A percentile compares a stretch with the other conserved stretches of the same genome.
Evolutionary conservation across 2,113 vertebrate genomes (phyloP).

Genomic region (Tympanuchus pallidicinctus): DNA sequence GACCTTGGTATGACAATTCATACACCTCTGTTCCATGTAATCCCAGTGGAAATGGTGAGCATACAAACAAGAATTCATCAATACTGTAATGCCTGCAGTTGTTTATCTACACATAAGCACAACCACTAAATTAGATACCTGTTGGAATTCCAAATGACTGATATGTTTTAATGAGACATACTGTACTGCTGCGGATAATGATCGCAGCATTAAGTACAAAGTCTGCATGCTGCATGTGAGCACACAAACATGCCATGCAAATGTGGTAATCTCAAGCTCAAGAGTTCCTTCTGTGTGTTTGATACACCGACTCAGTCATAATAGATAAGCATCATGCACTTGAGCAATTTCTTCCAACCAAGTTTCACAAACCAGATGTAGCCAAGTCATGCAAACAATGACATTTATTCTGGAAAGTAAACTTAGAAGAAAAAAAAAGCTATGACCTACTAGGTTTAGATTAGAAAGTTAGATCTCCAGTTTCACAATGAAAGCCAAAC

Average conservation of each 20-base stretch:
- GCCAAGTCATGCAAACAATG: neutral
- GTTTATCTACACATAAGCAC: neutral
- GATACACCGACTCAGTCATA: neutral
- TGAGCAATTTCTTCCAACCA: neutral
- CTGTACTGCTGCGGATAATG: rapidly evolving
- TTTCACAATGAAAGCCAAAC: constrained; percentile 26
- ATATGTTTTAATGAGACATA: neutral
- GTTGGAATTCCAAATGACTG: neutral
- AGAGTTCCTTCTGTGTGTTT: neutral
- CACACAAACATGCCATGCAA: neutral
- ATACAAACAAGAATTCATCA: neutral
- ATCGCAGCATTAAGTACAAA: neutral
- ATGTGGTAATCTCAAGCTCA: neutral
- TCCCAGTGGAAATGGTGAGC: neutral
- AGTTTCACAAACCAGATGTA: neutral
- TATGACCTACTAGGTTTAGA: neutral
- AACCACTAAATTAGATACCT: neutral
- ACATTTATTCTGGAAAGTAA: neutral
- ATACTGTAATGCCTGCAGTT: neutral
- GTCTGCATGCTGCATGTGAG: neutral
- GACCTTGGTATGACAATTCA: neutral
- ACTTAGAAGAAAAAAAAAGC: neutral
- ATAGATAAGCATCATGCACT: neutral
- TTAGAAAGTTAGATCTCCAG: neutral
- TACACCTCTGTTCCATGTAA: neutral